phyloP scores from a whole-genome alignment of 2,797 vertebrate genomes.

The Lithobates sylvaticus region DNA sequence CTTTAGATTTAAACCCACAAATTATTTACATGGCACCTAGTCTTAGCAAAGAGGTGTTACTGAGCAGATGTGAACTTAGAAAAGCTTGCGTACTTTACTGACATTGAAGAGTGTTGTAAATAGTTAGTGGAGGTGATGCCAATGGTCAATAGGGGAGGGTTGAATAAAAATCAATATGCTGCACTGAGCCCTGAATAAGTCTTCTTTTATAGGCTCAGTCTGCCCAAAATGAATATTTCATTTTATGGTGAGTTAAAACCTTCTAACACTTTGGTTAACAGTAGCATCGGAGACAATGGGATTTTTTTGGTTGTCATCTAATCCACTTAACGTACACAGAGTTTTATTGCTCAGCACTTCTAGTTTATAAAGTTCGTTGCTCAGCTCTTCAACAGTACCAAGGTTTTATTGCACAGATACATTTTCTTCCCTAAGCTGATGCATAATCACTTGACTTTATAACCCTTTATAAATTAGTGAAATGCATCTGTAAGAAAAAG shows the following conservation, averaged over 20 bases:
- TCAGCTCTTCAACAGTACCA: conserved; percentile 1
- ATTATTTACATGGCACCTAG: too few species aligned
- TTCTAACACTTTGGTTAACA: too few species aligned
- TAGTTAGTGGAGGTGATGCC: background rate
- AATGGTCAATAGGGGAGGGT: background rate
- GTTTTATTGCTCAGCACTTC: conserved; percentile 5
- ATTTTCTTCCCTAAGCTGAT: background rate
- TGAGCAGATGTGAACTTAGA: too few species aligned
- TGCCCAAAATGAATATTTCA: background rate
- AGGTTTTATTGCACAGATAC: conserved; percentile 4
- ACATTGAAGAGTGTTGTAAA: background rate
- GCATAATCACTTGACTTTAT: conserved; percentile 5
- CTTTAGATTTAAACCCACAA: too few species aligned
- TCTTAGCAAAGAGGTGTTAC: too few species aligned
- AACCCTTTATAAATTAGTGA: conserved; percentile 8
- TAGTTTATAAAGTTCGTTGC: conserved; percentile 12
- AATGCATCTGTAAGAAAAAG: conserved; percentile 7
- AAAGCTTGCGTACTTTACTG: background rate
- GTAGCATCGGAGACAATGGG: background rate
- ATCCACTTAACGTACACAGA: background rate
- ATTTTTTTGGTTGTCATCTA: background rate
- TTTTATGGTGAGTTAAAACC: background rate
- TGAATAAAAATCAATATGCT: background rate
- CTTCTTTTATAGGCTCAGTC: background rate
- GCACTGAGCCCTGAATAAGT: background rate